Conservation (phyloP, 1,140 invertebrate species). For the Bilobella aurantiaca region DNA sequence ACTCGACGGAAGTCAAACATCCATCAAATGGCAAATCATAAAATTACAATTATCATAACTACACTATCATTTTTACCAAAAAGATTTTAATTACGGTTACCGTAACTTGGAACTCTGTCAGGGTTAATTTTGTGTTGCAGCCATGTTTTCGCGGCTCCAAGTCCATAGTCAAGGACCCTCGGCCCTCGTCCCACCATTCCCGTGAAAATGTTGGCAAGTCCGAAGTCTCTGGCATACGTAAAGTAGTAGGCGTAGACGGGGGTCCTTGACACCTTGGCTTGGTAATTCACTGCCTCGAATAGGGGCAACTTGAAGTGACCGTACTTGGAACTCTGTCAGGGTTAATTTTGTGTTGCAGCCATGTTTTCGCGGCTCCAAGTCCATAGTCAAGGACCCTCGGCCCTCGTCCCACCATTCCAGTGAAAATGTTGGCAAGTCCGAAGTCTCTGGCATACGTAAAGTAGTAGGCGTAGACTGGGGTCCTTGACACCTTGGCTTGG, state of each 20-base stretch:
- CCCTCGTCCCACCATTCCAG: neutral
- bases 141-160: neutral
- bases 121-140: neutral
- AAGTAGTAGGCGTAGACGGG: conserved; percentile 18
- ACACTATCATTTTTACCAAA: neutral
- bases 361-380: neutral
- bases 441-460: conserved; percentile 7
- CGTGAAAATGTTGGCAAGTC: neutral
- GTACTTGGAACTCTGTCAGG: neutral
- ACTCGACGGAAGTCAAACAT: too few relatives aligned
- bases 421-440: neutral
- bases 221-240: conserved; percentile 1
- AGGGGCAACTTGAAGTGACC: neutral
- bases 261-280: conserved; percentile 1
- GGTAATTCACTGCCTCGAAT: neutral
- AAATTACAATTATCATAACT: too few relatives aligned
- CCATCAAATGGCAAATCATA: too few relatives aligned
- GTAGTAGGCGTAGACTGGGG: conserved; percentile 16
- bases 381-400: conserved; percentile 4
- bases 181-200: neutral
- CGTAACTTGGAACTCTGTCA: neutral
- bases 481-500: conserved; percentile 3
- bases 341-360: neutral
- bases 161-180: neutral
- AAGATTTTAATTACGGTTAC: neutral